These are phyloP conservation scores for Eupithecia insigniata DNA, from an alignment of 2,888 invertebrate genomes.

Conservation along the genomic window DNA sequence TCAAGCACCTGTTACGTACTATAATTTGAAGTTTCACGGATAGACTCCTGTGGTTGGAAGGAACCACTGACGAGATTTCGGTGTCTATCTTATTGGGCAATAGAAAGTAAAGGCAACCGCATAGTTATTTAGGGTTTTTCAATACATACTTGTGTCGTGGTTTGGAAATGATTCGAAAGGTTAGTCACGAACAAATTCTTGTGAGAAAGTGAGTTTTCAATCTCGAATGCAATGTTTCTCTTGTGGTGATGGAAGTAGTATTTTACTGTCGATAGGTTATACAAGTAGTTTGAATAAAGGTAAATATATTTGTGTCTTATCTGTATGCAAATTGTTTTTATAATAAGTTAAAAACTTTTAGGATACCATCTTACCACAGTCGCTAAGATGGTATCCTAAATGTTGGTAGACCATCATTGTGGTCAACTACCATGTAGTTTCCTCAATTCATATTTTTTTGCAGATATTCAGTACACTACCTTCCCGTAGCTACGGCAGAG, in stretches of 20 bases:
- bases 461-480: no score
- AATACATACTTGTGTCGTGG: constrained; percentile 31
- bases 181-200: constrained; percentile 21
- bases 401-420: no score
- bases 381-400: no score
- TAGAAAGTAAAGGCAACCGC: constrained; percentile 58
- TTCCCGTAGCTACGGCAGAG: no score
- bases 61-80: constrained; percentile 42
- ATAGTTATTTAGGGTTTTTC: constrained; percentile 35
- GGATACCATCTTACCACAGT: no score
- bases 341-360: not conserved
- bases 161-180: constrained; percentile 29
- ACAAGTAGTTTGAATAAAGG: not conserved
- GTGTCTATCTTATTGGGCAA: constrained; percentile 47
- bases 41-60: constrained; percentile 46
- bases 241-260: not conserved
- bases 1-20: not conserved
- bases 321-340: not conserved
- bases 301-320: not conserved
- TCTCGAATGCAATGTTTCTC: not conserved
- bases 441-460: no score
- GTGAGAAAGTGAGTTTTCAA: constrained; percentile 10
- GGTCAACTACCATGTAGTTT: no score
- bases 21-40: constrained; percentile 20
- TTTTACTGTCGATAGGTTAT: not conserved